Base-by-base conservation (phyloP, 2,113 vertebrate species). In the Scomber japonicus region DNA sequence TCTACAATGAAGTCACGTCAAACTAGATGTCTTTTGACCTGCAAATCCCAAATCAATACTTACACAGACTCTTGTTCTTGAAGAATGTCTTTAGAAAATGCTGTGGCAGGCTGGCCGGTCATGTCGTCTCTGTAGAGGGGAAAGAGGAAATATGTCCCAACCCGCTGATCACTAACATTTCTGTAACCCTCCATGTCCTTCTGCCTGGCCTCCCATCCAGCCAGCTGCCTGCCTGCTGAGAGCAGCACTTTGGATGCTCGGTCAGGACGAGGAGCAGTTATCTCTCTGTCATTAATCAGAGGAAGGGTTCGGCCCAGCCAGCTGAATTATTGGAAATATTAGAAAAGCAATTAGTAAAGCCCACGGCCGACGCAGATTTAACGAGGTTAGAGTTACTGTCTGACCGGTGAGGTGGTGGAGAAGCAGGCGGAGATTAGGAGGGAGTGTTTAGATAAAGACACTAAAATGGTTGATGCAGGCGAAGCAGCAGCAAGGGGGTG, bases 291-390 rank as follows among this genome's bases (percentile, higher is more conserved):
- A 80, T 92, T 90, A 92, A 91, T 90, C 87, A 81, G 78, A 44
- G 51, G 65, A 63, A 13, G 81, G 76, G 75, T 78, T 31, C 11
- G 62, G 64, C 75, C 51, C 88, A 49, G 82, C 80, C 83, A 9
- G 70, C 62, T 90, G 88, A 94, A 91, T 93, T 88, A 90, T 88
- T 86, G 87, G 80, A 77, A 88, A 90, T 91, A 91, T 90, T 88
- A 91, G 92, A 85, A 92, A 92, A 89, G 88, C 88, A 94, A 92
- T 94, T 91, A 90, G 91, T 48, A 65, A 82, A 85, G 71, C 63
- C 21, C 51, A 46, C 64, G 62, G 70, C 78, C 69, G 73, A 81
- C 71, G 27, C 80, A 4, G 65, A 65, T 87, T 83, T 89, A 91
- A 91, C 85, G 63, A 89, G 92, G 83, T 85, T 81, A 85, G 88